A percentile compares a stretch with the other conserved stretches of the same genome.
Evolutionary conservation across 1,140 invertebrate genomes (phyloP).

Genomic region (Leucophenga varia): DNA sequence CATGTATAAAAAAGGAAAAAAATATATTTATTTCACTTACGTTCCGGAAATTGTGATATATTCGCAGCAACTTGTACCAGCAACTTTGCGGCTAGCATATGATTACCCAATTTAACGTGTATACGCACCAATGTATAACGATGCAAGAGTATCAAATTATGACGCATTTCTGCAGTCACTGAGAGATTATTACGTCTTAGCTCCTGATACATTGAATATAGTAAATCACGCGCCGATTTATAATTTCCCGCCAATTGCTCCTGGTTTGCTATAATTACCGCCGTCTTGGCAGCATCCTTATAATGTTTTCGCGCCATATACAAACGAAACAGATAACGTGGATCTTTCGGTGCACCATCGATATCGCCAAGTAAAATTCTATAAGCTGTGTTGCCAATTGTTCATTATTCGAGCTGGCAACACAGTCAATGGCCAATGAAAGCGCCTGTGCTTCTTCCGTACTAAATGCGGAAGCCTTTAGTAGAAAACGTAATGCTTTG

Average conservation of each 20-base stretch:
- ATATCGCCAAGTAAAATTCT: slow-evolving; percentile 88
- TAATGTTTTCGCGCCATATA: slow-evolving; percentile 95
- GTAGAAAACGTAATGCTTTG: slow-evolving; percentile 84
- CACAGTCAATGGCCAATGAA: slow-evolving; percentile 86
- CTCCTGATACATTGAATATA: slow-evolving; percentile 85
- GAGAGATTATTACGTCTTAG: slow-evolving; percentile 52
- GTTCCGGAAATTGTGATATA: slow-evolving; percentile 94
- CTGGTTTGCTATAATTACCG: slow-evolving; percentile 92
- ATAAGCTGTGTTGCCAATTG: slow-evolving; percentile 78
- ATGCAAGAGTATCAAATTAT: slow-evolving; percentile 86
- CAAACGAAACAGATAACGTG: slow-evolving; percentile 90
- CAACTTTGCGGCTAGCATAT: slow-evolving; percentile 86
- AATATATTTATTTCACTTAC: slow-evolving; percentile 63
- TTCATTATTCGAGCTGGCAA: slow-evolving; percentile 85
- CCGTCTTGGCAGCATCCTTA: slow-evolving; percentile 94
- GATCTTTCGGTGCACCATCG: slow-evolving; percentile 93
- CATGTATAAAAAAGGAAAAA: background rate
- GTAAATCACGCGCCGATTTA: slow-evolving; percentile 85
- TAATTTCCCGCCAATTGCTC: slow-evolving; percentile 94
- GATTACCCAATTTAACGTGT: slow-evolving; percentile 85
- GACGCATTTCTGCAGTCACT: slow-evolving; percentile 84
- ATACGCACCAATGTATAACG: slow-evolving; percentile 92
- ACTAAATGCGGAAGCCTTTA: slow-evolving; percentile 71
- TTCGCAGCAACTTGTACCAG: slow-evolving; percentile 90
- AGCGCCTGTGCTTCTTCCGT: slow-evolving; percentile 77